Evolutionary conservation across 2,888 invertebrate genomes (phyloP), one percentile per base, ranked within the genome.

Genomic region (Hypena proboscidalis): DNA sequence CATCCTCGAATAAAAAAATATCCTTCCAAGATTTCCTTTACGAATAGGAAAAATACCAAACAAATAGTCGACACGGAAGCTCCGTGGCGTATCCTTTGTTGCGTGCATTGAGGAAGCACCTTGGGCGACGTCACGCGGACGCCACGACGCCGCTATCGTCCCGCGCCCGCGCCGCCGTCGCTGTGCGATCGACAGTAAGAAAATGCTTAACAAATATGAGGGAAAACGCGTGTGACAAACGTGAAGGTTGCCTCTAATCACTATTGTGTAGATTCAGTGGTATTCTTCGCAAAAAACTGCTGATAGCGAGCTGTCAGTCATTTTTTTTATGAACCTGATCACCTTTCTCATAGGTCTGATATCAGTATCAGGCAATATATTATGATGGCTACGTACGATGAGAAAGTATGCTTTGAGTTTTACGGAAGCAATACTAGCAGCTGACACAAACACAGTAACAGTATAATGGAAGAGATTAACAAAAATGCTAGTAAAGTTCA

Each of bases 101-200:
- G 62, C 50, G 56, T 50, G 63, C 62, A 66, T 63, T 63, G 59
- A 76, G 75, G 75, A 76, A 76, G 67, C 60, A 65, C 75, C 75
- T 76, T 76, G 51, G 40, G 56, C 54, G 56, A 51, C 64, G 56
- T 50, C 54, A 59, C 43, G 56, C 42, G 65, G 52, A 48, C 48
- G 27, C 38, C 17, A 23, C 36, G 21, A 10, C 27, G 26, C n/a
- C n/a, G n/a, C n/a, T n/a, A n/a, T n/a, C 64, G 56, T 50, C 54
- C 58, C 43, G 56, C 42, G 65, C 52, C 45, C 48, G 27, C 38
- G 19, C 26, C 36, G 21, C 6, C 27, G 26, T n/a, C n/a, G n/a
- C 27, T 19, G 23, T 17, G 20, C 40, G 32, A 30, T 3, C 33
- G 42, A 46, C 40, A 49, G 39, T 19, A 51, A 60, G 61, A 58